phyloP scores from a whole-genome alignment of 2,797 vertebrate genomes.

The Cryptoblepharus egeriae region DNA sequence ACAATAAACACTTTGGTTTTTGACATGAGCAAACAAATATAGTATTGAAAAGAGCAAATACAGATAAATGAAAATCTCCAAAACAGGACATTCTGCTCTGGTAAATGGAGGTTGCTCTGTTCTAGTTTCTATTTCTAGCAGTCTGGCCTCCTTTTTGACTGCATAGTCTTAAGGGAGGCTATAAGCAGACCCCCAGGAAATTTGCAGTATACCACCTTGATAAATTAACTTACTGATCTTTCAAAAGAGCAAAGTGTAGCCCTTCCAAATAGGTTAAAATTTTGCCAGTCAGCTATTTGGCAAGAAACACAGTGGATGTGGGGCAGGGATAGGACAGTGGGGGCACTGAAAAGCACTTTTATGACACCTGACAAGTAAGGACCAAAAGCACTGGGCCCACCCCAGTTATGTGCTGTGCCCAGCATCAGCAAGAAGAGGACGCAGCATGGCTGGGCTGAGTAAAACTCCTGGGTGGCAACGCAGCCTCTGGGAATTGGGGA shows the following conservation, averaged over 20 bases:
- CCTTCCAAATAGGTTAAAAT: neutral
- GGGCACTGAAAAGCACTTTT: neutral
- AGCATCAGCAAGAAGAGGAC: too few species aligned
- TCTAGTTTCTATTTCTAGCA: conserved; percentile 19
- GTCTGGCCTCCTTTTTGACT: conserved; percentile 3
- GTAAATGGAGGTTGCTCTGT: conserved; percentile 3
- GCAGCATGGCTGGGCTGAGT: too few species aligned
- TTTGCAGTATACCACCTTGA: neutral
- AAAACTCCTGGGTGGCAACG: too few species aligned
- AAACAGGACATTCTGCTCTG: conserved; percentile 5
- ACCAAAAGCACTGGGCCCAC: too few species aligned
- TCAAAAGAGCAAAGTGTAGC: neutral
- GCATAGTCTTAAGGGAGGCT: neutral
- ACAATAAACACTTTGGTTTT: too few species aligned
- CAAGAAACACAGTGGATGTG: neutral
- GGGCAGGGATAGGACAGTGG: neutral
- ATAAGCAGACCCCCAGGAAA: neutral
- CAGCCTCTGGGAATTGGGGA: too few species aligned
- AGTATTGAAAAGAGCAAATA: too few species aligned
- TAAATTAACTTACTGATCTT: neutral
- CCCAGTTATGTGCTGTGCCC: too few species aligned
- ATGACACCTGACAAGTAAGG: too few species aligned
- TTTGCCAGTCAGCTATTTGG: neutral
- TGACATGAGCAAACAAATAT: neutral
- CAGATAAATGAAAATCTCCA: too few species aligned